Percentiles rank a stretch among this genome's conserved stretches.
Conservation (phyloP, 1,140 invertebrate species). For the Battus philenor region DNA sequence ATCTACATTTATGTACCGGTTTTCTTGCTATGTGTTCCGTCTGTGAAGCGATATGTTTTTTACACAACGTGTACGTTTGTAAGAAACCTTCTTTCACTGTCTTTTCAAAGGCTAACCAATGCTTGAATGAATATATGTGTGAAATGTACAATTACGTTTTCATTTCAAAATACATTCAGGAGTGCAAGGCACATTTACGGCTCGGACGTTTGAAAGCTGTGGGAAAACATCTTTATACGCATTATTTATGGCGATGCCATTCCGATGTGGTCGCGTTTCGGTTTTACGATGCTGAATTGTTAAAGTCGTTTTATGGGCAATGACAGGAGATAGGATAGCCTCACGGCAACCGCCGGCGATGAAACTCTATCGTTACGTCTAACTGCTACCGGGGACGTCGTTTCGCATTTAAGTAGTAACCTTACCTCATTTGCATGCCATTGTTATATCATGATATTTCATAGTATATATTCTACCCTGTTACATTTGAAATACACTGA, state of each 20-base stretch:
- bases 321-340: slow-evolving; percentile 11
- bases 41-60: no score
- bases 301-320: slow-evolving; percentile 26
- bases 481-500: no score
- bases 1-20: no score
- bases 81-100: no score
- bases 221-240: slow-evolving; percentile 23
- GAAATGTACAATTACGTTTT: no score
- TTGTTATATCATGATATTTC: no score
- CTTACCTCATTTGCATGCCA: neutral
- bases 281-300: slow-evolving; percentile 31
- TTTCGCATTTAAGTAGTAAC: neutral
- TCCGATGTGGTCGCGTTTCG: slow-evolving; percentile 19
- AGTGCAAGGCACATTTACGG: neutral
- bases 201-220: slow-evolving; percentile 4
- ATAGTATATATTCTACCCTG: no score
- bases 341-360: slow-evolving; percentile 1
- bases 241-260: slow-evolving; percentile 26
- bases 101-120: no score
- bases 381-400: neutral
- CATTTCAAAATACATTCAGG: no score
- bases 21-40: no score
- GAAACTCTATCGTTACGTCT: neutral
- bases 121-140: no score
- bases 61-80: no score